Percentiles rank a stretch among this genome's conserved stretches.
These are phyloP conservation scores for Tachina lurida DNA, from an alignment of 2,888 invertebrate species.

Conservation along the genomic window DNA sequence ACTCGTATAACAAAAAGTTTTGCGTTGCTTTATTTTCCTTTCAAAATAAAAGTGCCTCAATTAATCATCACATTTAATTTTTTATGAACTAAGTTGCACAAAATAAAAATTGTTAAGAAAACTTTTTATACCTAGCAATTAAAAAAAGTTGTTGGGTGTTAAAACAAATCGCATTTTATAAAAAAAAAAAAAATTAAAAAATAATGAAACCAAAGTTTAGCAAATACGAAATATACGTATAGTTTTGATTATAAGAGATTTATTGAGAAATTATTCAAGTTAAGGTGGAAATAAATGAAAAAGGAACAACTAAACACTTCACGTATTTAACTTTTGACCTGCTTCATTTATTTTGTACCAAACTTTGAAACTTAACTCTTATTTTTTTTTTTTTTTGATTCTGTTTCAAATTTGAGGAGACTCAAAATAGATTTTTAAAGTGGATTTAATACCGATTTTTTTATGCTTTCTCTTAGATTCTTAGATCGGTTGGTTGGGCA, in stretches of 20 bases:
- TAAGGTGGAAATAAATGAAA: not conserved
- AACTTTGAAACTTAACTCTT: not conserved
- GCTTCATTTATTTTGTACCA: not conserved
- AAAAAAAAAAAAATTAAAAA: slow-evolving; percentile 35
- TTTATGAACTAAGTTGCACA: slow-evolving; percentile 33
- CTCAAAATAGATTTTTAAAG: not conserved
- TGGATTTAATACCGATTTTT: not conserved
- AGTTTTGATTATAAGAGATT: slow-evolving; percentile 2
- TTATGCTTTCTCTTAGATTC: too few species aligned
- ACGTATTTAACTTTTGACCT: not conserved
- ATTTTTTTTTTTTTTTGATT: too few species aligned
- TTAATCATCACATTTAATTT: slow-evolving; percentile 61
- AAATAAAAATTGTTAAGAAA: slow-evolving; percentile 31
- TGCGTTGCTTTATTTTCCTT: slow-evolving; percentile 42
- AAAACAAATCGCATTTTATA: slow-evolving; percentile 46
- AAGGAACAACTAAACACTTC: not conserved
- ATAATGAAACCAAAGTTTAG: slow-evolving; percentile 42
- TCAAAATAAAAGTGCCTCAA: slow-evolving; percentile 57
- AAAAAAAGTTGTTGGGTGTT: slow-evolving; percentile 50
- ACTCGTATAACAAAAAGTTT: slow-evolving; percentile 42
- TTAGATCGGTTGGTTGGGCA: too few species aligned
- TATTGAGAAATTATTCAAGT: slow-evolving; percentile 10
- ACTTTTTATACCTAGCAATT: slow-evolving; percentile 48
- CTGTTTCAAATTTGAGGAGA: not conserved
- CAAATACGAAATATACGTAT: slow-evolving; percentile 60